These are phyloP conservation scores for Lamellibrachia columna DNA, from an alignment of 2,888 invertebrate species.

Conservation along the genomic window DNA sequence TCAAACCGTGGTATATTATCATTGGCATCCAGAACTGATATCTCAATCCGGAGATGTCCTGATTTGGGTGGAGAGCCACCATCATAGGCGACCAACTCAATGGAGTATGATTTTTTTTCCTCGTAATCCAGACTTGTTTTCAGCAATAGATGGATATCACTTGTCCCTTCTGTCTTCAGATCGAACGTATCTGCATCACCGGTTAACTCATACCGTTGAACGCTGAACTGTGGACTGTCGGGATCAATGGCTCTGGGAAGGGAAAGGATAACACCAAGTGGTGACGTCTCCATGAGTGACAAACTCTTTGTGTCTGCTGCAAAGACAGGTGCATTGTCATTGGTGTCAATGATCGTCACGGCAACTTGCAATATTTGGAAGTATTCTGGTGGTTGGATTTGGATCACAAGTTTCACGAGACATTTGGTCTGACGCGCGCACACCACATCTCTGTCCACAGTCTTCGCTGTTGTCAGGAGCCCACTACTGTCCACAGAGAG, in stretches of 20 bases:
- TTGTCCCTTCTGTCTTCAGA: conserved; percentile 35
- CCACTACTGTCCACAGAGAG: conserved; percentile 39
- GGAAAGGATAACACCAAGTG: conserved; percentile 28
- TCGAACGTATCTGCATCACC: conserved; percentile 29
- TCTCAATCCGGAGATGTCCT: conserved; percentile 35
- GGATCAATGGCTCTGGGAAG: conserved; percentile 41
- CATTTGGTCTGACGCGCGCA: conserved; percentile 38
- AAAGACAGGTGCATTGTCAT: conserved; percentile 43
- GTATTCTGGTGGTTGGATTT: conserved; percentile 35
- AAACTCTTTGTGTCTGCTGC: conserved; percentile 31
- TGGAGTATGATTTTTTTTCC: conserved; percentile 67
- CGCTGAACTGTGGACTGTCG: conserved; percentile 34
- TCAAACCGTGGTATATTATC: conserved; percentile 41
- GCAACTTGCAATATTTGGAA: conserved; percentile 41
- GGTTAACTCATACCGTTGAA: conserved; percentile 37
- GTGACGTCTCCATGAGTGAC: conserved; percentile 38
- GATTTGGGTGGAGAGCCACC: conserved; percentile 74
- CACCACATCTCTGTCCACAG: conserved; percentile 41
- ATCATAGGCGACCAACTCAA: conserved; percentile 88
- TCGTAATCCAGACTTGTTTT: conserved; percentile 38
- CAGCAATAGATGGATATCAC: conserved; percentile 33
- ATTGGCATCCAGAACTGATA: conserved; percentile 40
- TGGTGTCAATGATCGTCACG: conserved; percentile 40
- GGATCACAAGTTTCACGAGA: conserved; percentile 36
- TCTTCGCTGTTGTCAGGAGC: conserved; percentile 33